These are phyloP conservation scores for Drosophila willistoni DNA, from an alignment of 1,140 invertebrate species.

Conservation along the genomic window DNA sequence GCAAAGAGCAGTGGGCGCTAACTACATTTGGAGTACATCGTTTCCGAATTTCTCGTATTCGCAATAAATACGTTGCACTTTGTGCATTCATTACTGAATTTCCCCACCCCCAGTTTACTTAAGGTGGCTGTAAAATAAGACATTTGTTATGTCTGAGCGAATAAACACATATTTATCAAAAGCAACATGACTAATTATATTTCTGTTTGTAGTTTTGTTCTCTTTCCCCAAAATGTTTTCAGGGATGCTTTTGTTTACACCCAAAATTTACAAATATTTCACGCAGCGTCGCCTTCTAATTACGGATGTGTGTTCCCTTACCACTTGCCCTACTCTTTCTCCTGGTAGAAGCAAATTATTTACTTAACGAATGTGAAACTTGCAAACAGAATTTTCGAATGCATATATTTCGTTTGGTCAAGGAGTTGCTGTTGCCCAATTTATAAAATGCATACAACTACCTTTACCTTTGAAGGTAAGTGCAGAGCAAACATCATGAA, in stretches of 20 bases:
- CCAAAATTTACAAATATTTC: conserved; percentile 42
- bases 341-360: conserved; percentile 32
- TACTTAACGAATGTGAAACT: conserved; percentile 37
- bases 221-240: neutral
- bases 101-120: too few relatives aligned
- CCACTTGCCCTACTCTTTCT: neutral
- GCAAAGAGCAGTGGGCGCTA: too few relatives aligned
- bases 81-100: neutral
- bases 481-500: conserved; percentile 51
- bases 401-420: conserved; percentile 37
- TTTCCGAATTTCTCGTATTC: conserved; percentile 3
- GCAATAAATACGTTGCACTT: conserved; percentile 1
- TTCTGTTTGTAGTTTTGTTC: conserved; percentile 25
- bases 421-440: conserved; percentile 45
- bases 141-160: neutral
- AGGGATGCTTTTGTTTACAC: conserved; percentile 29
- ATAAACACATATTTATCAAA: conserved; percentile 1
- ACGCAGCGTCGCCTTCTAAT: conserved; percentile 54
- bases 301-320: conserved; percentile 32
- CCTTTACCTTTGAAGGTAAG: conserved; percentile 15
- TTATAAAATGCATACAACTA: conserved; percentile 53
- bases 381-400: conserved; percentile 53
- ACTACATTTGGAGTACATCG: conserved; percentile 1
- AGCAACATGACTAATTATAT: conserved; percentile 34
- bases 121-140: neutral